phyloP scores from a whole-genome alignment of 2,797 vertebrate genomes.

The Thamnophis elegans region DNA sequence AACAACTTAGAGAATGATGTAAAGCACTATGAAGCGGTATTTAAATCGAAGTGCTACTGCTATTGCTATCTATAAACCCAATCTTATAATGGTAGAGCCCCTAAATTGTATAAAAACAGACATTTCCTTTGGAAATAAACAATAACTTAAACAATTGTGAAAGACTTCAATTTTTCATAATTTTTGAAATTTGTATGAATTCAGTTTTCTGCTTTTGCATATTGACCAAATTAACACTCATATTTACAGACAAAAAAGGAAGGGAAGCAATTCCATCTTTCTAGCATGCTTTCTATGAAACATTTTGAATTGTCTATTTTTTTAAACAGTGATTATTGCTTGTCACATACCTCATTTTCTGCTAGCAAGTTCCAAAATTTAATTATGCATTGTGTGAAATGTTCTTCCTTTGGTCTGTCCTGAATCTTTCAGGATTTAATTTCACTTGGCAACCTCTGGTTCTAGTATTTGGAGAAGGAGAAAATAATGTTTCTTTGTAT shows the following conservation, averaged over 20 bases:
- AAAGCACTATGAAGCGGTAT: background rate
- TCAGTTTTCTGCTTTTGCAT: background rate
- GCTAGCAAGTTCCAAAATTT: background rate
- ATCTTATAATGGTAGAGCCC: background rate
- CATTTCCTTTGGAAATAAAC: background rate
- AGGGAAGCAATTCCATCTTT: background rate
- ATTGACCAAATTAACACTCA: background rate
- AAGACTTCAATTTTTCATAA: background rate
- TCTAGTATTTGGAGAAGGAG: background rate
- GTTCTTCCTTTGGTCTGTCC: background rate
- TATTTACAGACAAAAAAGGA: background rate
- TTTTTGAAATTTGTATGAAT: background rate
- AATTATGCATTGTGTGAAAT: background rate
- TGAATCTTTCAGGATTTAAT: background rate
- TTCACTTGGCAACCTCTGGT: background rate
- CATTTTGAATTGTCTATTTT: background rate
- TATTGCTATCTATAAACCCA: background rate
- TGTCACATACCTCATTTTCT: background rate
- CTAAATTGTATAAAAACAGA: background rate
- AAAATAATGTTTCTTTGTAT: background rate
- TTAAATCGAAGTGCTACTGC: background rate
- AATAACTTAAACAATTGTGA: background rate
- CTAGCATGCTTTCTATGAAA: background rate
- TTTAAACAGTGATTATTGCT: background rate
- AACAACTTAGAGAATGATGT: background rate